Evolutionary conservation across 2,888 invertebrate genomes (phyloP).

Genomic region (Drosophila austrosaltans): DNA sequence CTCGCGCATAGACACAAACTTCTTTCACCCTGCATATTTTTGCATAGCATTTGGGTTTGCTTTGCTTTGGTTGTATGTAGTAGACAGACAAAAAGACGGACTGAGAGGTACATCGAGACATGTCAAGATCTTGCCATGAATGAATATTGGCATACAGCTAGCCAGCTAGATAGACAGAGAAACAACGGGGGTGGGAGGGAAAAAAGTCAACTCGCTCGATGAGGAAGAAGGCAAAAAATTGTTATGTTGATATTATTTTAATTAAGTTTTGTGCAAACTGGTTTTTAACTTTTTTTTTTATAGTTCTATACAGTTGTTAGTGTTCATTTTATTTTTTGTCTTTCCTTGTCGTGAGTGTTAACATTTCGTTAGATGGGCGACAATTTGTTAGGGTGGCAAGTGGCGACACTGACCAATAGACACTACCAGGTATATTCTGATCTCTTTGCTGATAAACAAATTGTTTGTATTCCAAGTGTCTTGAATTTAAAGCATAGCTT

Average conservation of each 20-base stretch:
- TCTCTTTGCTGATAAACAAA: neutral
- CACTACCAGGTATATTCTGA: neutral
- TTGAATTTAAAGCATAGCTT: neutral
- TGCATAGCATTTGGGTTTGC: conserved; percentile 72
- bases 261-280: conserved; percentile 67
- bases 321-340: conserved; percentile 40
- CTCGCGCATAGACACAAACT: conserved; percentile 33
- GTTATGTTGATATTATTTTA: conserved; percentile 81
- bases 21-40: conserved; percentile 80
- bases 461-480: neutral
- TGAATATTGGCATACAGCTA: conserved; percentile 72
- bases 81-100: conserved; percentile 26
- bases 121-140: conserved; percentile 70
- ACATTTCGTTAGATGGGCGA: conserved; percentile 77
- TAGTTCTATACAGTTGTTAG: conserved; percentile 5
- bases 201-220: conserved; percentile 24
- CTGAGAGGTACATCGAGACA: conserved; percentile 49
- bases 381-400: conserved; percentile 75
- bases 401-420: conserved; percentile 49
- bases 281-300: neutral
- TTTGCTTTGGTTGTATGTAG: conserved; percentile 52
- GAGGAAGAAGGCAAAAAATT: conserved; percentile 74
- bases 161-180: conserved; percentile 20
- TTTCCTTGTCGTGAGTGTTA: conserved; percentile 76
- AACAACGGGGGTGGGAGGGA: conserved; percentile 33